phyloP scores from a whole-genome alignment of 2,888 invertebrate genomes.

The Eudemis profundana region DNA sequence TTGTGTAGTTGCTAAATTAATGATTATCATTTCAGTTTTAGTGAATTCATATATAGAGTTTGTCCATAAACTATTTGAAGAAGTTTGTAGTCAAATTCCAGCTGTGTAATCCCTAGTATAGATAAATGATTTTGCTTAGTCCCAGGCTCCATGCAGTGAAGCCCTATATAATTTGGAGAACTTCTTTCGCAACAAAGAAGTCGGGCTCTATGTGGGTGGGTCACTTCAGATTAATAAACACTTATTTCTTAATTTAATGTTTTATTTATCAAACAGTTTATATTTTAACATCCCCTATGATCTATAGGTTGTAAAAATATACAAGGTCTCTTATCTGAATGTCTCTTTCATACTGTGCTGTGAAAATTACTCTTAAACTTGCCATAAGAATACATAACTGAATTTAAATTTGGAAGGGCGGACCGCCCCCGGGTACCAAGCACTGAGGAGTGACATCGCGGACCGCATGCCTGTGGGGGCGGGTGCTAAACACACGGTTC shows the following conservation, averaged over 20 bases:
- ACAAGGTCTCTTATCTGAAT: not conserved
- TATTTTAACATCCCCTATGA: not conserved
- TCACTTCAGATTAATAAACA: constrained; percentile 21
- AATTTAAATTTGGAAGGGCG: no score
- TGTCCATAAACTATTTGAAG: not conserved
- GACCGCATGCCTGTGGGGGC: no score
- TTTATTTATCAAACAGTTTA: constrained; percentile 19
- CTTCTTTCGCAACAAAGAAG: constrained; percentile 1
- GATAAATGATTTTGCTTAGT: not conserved
- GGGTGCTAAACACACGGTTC: no score
- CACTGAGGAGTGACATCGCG: no score
- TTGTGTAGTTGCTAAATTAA: not conserved
- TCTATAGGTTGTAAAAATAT: not conserved
- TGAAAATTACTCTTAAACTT: no score
- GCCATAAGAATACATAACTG: no score
- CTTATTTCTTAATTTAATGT: not conserved
- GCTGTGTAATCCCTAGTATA: constrained; percentile 19
- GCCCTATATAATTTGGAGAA: constrained; percentile 9
- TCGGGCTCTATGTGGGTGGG: constrained; percentile 20
- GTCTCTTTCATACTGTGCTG: no score
- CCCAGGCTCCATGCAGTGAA: not conserved
- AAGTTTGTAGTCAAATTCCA: constrained; percentile 10
- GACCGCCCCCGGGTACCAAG: no score
- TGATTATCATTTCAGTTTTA: not conserved
- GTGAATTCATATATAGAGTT: not conserved